A percentile compares a stretch with the other conserved stretches of the same genome.
Evolutionary conservation across 2,113 vertebrate species (phyloP).

Genomic region (Fukomys damarensis): DNA sequence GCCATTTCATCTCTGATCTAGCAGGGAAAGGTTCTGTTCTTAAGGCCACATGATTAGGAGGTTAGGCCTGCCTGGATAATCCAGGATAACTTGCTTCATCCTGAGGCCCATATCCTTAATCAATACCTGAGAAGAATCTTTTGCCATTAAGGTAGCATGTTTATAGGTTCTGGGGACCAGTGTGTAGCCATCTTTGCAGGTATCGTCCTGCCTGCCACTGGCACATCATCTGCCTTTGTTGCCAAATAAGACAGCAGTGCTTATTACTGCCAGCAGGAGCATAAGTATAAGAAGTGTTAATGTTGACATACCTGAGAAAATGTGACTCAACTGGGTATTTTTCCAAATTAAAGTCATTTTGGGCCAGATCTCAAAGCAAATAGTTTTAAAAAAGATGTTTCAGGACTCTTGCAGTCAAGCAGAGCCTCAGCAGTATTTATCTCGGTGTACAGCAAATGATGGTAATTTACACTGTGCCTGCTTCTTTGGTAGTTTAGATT

Average conservation of each 20-base stretch:
- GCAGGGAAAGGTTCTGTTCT: not conserved
- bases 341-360: constrained; percentile 28
- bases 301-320: constrained; percentile 37
- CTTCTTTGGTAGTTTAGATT: constrained; percentile 13
- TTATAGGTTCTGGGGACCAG: not conserved
- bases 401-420: not conserved
- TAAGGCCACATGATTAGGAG: not conserved
- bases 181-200: not conserved
- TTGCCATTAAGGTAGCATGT: not conserved
- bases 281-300: not conserved
- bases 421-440: not conserved
- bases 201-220: not conserved
- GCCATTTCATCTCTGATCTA: not conserved
- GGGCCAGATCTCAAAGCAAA: not conserved
- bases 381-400: constrained; percentile 37
- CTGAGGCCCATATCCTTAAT: not conserved
- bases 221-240: constrained; percentile 15
- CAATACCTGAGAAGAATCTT: not conserved
- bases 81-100: not conserved
- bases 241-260: not conserved
- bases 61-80: not conserved
- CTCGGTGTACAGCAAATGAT: not conserved
- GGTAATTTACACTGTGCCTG: not conserved
- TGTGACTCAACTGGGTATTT: not conserved
- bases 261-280: not conserved